Evolutionary conservation across 2,797 vertebrate species (phyloP), one percentile per base, ranked within the genome.

Genomic region (Gymnoscopelus microlampas): DNA sequence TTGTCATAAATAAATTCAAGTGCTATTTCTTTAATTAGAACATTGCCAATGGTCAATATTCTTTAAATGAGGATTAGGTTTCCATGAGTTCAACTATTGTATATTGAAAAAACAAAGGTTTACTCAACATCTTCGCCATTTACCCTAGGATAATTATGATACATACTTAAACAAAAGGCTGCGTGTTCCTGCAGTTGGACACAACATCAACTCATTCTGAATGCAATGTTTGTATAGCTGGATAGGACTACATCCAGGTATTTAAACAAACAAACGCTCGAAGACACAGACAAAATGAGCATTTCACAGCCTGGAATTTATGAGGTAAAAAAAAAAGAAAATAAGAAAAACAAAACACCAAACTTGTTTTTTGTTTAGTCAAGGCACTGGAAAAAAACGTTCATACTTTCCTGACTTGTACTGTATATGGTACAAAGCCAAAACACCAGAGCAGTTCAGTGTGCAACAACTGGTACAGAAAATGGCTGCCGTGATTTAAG

Each of bases 401-500:
- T 19, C 19, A 19, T 19, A 19, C 19, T 19, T 19, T 19, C 19
- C 19, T 19, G 19, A 19, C 19, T 19, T 19, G 19, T 19, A 19
- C 19, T 19, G 19, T 19, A 19, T 19, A 19, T 19, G 19, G 1
- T 19, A 19, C 19, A 19, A 19, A 19, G 19, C 19, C 19, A 19
- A 19, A 19, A 19, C 19, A 19, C 19, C 19, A 19, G 19, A 1
- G 19, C 19, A 19, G 19, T 1, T 19, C 19, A 19, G 19, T 1
- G 19, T 19, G 19, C 23, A 26, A 55, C 53, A 11, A 55, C 24
- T 26, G 10, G 23, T 55, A 70, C 50, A 70, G 39, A 68, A 71
- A 60, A 54, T 7, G 2, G 14, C 35, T 60, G 12, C 69, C 10
- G 49, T 85, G 72, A 62, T 14, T 71, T 49, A 24, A 53, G 55